phyloP scores from a whole-genome alignment of 2,797 vertebrate species.

The Helarctos malayanus region DNA sequence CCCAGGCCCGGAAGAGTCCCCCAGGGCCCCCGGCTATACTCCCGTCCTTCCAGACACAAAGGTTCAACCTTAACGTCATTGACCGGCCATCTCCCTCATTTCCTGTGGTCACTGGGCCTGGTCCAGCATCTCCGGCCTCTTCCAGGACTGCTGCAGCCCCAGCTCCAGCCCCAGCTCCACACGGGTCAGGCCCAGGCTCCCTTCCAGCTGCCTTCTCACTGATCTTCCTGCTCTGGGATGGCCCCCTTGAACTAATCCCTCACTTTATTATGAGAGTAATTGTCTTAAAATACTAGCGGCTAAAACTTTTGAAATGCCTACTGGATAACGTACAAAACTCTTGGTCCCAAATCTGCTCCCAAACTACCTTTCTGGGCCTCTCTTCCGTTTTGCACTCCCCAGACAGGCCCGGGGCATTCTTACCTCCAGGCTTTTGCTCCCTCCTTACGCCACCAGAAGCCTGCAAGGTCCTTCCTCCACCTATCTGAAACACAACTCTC shows the following conservation, averaged over 20 bases:
- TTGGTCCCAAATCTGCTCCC: background rate
- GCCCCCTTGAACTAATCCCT: background rate
- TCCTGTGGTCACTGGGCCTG: background rate
- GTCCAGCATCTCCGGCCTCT: background rate
- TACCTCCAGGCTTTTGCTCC: background rate
- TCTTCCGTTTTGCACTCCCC: background rate
- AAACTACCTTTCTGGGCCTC: background rate
- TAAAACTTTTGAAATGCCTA: background rate
- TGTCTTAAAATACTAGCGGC: background rate
- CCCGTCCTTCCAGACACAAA: background rate
- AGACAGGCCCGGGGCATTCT: background rate
- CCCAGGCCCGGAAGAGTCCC: background rate
- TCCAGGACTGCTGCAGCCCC: rapidly evolving
- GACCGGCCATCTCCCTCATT: background rate
- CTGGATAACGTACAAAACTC: background rate
- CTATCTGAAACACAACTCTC: background rate
- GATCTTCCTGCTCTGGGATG: background rate
- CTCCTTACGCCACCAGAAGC: rapidly evolving
- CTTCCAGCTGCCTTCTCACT: background rate
- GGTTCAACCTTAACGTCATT: background rate
- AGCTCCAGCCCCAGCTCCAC: rapidly evolving
- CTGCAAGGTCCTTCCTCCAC: background rate
- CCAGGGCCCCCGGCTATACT: rapidly evolving
- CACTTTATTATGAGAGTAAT: background rate
- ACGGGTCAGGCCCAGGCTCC: background rate